Conservation (phyloP, 1,140 invertebrate genomes). For the Dendrolimus kikuchii region DNA sequence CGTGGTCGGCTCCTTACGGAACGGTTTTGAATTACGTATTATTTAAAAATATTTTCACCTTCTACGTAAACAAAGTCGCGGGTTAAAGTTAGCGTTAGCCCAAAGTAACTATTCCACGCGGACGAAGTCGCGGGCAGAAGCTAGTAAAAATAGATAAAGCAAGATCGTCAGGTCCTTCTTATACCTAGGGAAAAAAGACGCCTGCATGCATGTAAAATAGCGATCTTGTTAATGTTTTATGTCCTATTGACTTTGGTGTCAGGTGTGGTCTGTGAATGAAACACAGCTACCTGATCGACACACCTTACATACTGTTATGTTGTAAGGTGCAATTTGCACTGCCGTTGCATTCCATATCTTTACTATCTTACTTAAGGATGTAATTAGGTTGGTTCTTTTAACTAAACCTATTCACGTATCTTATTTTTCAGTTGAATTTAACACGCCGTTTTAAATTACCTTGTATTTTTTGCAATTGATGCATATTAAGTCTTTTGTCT, state of each 20-base stretch:
- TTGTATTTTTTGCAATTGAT: slow-evolving; percentile 1
- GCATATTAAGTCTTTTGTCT: no score
- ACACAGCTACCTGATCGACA: slow-evolving; percentile 48
- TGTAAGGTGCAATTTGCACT: slow-evolving; percentile 30
- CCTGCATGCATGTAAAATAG: slow-evolving; percentile 14
- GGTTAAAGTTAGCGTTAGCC: no score
- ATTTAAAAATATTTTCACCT: no score
- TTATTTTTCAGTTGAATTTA: no score
- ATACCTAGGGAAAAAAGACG: no score
- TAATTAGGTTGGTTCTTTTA: slow-evolving; percentile 37
- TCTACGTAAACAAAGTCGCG: no score
- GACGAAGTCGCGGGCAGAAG: no score
- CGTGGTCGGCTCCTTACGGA: no score
- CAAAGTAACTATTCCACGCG: no score
- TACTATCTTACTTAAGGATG: slow-evolving; percentile 30
- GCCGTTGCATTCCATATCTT: slow-evolving; percentile 37
- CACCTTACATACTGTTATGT: slow-evolving; percentile 30
- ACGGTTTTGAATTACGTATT: no score
- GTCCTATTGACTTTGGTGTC: slow-evolving; percentile 50
- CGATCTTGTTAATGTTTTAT: slow-evolving; percentile 50
- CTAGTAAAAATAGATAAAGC: no score
- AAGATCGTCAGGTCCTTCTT: no score
- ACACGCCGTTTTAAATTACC: not conserved
- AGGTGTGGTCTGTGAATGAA: slow-evolving; percentile 46
- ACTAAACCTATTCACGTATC: slow-evolving; percentile 9